phyloP scores from a whole-genome alignment of 2,888 invertebrate genomes.

The Macropis europaea region DNA sequence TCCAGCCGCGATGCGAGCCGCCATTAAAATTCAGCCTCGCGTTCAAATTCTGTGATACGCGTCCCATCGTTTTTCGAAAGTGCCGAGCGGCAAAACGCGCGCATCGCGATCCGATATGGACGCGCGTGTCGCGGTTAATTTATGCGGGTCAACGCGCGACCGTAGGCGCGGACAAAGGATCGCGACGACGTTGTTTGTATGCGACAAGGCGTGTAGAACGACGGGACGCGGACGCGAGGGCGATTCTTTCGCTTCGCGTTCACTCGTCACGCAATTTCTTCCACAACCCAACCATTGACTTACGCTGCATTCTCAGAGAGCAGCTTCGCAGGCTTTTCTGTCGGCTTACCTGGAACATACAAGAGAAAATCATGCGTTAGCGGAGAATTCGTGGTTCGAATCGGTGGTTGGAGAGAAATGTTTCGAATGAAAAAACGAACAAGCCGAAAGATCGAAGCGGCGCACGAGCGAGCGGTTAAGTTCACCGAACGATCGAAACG shows the following conservation, averaged over 20 bases:
- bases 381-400: no score
- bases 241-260: not conserved
- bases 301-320: not conserved
- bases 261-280: not conserved
- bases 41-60: not conserved
- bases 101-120: not conserved
- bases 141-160: conserved; percentile 35
- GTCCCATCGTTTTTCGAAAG: not conserved
- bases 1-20: no score
- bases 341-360: conserved; percentile 69
- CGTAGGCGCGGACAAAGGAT: conserved; percentile 21
- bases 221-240: not conserved
- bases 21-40: not conserved
- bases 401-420: no score
- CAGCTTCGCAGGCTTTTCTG: not conserved
- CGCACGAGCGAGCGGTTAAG: conserved; percentile 12
- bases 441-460: not conserved
- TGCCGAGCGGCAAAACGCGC: not conserved
- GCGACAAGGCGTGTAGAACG: conserved; percentile 8
- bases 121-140: conserved; percentile 20
- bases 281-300: conserved; percentile 21
- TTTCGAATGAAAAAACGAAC: not conserved
- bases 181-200: conserved; percentile 20
- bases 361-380: conserved; percentile 10
- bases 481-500: conserved; percentile 34